Base-by-base conservation (phyloP, 2,888 invertebrate species). In the Noctua pronuba region DNA sequence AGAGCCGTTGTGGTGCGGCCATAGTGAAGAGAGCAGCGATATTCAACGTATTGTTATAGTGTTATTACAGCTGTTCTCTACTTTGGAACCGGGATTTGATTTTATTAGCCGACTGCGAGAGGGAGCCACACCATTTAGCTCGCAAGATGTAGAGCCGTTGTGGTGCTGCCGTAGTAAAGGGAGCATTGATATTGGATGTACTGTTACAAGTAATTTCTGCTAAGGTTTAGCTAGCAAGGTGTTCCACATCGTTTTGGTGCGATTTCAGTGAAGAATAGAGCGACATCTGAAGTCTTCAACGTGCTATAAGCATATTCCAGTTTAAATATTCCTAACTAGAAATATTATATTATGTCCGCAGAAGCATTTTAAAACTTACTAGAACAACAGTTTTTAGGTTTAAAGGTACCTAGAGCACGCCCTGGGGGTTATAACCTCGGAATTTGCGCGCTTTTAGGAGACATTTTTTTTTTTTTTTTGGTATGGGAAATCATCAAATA, bases 31-130 rank as follows among this genome's bases (percentile, higher is more conserved):
- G 68, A 68, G 18, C 3, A 81, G 77, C 83, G 80, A 31, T 71
- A 44, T 65, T 71, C 0, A 21, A 18, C 35, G 24, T 44, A 58
- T 28, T 13, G 28, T 96, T 96, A 96, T 96, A 95, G 94, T 96
- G 96, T 96, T 96, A 96, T 96, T 96, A 95, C 96, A 95, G 90
- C 96, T 95, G 95, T 96, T 96, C 94, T 95, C 96, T 96, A 96
- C 96, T 94, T 94, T 82, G 91, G 92, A 92, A 93, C 91, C 80
- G 92, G 94, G 94, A 95, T 96, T 95, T 96, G 96, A 95, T 95
- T 96, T 95, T 96, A 95, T 96, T 96, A 96, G 95, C 95, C 94
- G 92, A 93, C 92, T 93, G 95, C 95, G 94, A 93, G 92, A 91
- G 91, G 88, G 91, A 88, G 92, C 92, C 91, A 90, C 93, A 93